Base-by-base conservation (phyloP, 2,888 invertebrate species). In the Agrotis segetum region DNA sequence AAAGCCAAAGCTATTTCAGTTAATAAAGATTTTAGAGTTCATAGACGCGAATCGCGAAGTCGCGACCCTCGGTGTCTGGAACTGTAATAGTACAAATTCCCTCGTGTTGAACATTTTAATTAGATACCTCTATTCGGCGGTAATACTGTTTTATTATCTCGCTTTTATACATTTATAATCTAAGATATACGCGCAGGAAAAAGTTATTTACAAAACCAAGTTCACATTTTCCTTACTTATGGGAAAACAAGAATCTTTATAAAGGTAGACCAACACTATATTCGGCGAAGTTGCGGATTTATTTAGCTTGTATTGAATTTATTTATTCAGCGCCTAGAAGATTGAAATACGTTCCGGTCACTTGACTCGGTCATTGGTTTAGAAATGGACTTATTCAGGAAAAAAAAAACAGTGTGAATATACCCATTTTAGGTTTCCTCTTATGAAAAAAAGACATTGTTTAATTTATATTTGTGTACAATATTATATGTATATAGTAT, bases 131-230 rank as follows among this genome's bases (percentile, higher is more conserved):
- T 77, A 71, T 79, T 75, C 50, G 47, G 63, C 50, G 63, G 67
- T 76, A 66, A 82, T 81, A 81, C 85, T 83, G 80, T 82, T 86
- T 79, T 86, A 83, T 73, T 79, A 60, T 82, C 74, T 63, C 65
- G 75, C 61, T 77, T 83, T 79, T 81, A 75, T 81, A 58, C 14
- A 50, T n/a, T 21, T 14, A 71, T 64, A 72, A 63, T 63, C 60
- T 62, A 72, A 82, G 82, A 82, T 79, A 81, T 76, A 84, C 81
- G 74, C 70, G 71, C 69, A 77, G 55, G 49, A 70, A 84, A 82
- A 83, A 83, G 79, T 85, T 85, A 88, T 87, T 85, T 84, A 85
- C 81, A 86, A 82, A 78, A 77, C 74, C 67, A 64, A 80, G 70
- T 77, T 75, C 64, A 70, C 68, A 66, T 69, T 84, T 86, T 77